phyloP scores from a whole-genome alignment of 53 echinoderm and acorn worm species.

The Echinometra lucunter region DNA sequence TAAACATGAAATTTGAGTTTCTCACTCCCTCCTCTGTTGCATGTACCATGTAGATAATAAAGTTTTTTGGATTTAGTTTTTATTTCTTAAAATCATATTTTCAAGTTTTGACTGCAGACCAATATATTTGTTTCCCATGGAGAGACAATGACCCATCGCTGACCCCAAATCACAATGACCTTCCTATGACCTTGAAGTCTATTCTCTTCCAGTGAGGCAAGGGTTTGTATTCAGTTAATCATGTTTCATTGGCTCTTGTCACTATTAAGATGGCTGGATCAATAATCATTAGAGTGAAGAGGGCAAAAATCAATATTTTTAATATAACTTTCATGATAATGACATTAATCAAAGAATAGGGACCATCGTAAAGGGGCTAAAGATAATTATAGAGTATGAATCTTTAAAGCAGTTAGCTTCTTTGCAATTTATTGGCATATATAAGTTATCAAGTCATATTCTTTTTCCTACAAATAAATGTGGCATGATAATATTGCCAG shows the following conservation, averaged over 20 bases:
- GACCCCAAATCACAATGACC: background rate
- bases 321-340: background rate
- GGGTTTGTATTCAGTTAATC: background rate
- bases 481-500: too few relatives aligned
- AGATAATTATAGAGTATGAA: background rate
- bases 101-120: background rate
- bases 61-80: too few relatives aligned
- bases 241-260: background rate
- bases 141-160: background rate
- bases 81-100: background rate
- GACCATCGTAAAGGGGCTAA: background rate
- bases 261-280: background rate
- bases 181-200: too few relatives aligned
- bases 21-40: too few relatives aligned
- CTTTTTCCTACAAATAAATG: too few relatives aligned
- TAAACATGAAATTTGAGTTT: too few relatives aligned
- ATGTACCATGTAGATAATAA: too few relatives aligned
- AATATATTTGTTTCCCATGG: background rate
- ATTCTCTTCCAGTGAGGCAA: background rate
- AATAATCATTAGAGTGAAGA: background rate
- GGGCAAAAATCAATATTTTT: background rate
- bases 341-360: background rate
- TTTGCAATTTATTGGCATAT: too few relatives aligned
- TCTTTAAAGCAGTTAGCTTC: too few relatives aligned
- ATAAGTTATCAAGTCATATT: too few relatives aligned